Evolutionary conservation across 1,140 invertebrate genomes (phyloP).

Genomic region (Hylyphantes graminicola): DNA sequence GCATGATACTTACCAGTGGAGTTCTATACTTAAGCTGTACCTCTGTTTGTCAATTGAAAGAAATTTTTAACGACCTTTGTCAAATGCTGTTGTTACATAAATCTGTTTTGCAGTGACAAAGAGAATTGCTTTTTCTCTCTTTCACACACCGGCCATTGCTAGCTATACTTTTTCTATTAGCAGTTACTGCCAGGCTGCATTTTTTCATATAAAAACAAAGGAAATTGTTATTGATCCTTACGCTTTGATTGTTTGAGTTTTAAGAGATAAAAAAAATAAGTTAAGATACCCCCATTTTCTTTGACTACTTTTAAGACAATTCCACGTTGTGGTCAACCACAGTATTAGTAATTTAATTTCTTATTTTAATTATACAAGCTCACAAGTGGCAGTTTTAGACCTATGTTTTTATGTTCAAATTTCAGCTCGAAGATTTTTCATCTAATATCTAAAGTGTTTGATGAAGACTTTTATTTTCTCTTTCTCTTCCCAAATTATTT

Average conservation of each 20-base stretch:
- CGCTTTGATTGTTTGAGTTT: conserved; percentile 42
- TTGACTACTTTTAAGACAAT: too few species aligned
- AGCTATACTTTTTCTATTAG: conserved; percentile 57
- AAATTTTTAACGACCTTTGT: conserved; percentile 47
- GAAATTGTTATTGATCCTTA: conserved; percentile 8
- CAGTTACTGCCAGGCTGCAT: conserved; percentile 58
- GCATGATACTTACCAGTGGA: too few species aligned
- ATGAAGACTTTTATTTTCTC: too few species aligned
- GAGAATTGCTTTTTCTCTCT: conserved; percentile 31
- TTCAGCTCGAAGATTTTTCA: too few species aligned
- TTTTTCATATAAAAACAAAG: conserved; percentile 53
- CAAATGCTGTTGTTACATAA: conserved; percentile 59
- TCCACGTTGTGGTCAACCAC: too few species aligned
- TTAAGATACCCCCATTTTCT: conserved; percentile 43
- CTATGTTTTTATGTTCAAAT: too few species aligned
- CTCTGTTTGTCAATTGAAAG: not conserved
- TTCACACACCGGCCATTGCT: conserved; percentile 57
- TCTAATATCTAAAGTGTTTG: too few species aligned
- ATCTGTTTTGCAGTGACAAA: conserved; percentile 54
- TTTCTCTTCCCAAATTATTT: too few species aligned
- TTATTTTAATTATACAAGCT: too few species aligned
- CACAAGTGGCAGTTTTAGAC: too few species aligned
- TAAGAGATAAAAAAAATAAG: conserved; percentile 11
- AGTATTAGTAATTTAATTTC: too few species aligned
- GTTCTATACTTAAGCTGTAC: too few species aligned